These are phyloP conservation scores for Stratiomys singularior DNA, from an alignment of 2,888 invertebrate species.

Conservation along the genomic window DNA sequence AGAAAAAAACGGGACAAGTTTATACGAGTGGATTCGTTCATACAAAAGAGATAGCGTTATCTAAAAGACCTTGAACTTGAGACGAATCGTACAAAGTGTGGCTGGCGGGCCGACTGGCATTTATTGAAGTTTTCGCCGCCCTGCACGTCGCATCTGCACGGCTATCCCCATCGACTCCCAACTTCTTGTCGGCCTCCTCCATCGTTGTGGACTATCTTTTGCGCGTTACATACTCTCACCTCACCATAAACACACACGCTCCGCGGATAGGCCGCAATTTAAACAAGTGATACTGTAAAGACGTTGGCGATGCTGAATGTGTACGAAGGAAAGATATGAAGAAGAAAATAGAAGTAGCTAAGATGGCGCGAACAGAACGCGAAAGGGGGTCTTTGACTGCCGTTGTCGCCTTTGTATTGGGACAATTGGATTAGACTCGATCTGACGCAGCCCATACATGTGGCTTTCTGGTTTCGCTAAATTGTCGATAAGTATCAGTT, in stretches of 20 bases:
- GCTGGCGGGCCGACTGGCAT: slow-evolving; percentile 34
- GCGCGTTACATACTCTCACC: not conserved
- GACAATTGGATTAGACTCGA: not conserved
- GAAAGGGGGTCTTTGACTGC: not conserved
- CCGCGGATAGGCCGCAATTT: too few relatives aligned
- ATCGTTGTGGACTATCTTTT: slow-evolving; percentile 15
- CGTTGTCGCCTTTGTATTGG: not conserved
- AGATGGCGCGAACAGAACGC: not conserved
- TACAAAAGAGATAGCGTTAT: slow-evolving; percentile 57
- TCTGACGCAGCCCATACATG: not conserved
- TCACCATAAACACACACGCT: not conserved
- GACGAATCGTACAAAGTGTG: slow-evolving; percentile 60
- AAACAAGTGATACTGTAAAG: too few relatives aligned
- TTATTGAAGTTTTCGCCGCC: not conserved
- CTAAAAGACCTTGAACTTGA: slow-evolving; percentile 67
- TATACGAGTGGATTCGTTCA: slow-evolving; percentile 46
- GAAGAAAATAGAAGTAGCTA: not conserved
- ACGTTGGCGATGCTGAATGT: too few relatives aligned
- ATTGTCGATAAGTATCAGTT: not conserved
- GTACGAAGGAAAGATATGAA: too few relatives aligned
- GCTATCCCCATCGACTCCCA: not conserved
- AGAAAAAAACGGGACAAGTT: slow-evolving; percentile 50
- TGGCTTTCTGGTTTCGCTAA: not conserved
- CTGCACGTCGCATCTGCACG: slow-evolving; percentile 3
- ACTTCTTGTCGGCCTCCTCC: not conserved